Evolutionary conservation across 2,797 vertebrate genomes (phyloP).

Genomic region (Leontocebus nigricollis): DNA sequence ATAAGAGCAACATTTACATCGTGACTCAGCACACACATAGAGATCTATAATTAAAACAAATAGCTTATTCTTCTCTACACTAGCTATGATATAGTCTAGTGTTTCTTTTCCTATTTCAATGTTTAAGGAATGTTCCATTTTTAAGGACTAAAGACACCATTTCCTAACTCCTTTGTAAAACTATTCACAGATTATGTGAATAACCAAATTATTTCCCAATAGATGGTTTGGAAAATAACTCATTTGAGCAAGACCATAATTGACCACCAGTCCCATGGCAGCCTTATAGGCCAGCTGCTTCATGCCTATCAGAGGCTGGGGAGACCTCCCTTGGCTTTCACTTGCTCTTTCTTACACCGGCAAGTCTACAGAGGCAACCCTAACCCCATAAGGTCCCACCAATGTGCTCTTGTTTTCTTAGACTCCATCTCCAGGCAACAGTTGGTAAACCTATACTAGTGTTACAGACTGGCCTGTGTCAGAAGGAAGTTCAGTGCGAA

Average conservation of each 20-base stretch:
- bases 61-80: neutral
- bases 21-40: neutral
- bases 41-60: neutral
- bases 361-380: neutral
- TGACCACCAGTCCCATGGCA: neutral
- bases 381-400: neutral
- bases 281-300: neutral
- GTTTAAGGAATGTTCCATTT: neutral
- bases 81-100: neutral
- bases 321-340: neutral
- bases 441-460: neutral
- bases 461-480: neutral
- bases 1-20: neutral
- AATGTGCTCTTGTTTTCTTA: neutral
- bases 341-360: neutral
- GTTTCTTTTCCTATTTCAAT: neutral
- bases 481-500: neutral
- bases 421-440: neutral
- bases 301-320: too few relatives aligned
- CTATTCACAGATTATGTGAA: neutral
- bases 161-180: neutral
- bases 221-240: neutral
- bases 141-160: neutral
- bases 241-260: neutral
- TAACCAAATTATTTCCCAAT: neutral